phyloP scores from a whole-genome alignment of 1,140 invertebrate species.

The Doryteuthis pealeii region DNA sequence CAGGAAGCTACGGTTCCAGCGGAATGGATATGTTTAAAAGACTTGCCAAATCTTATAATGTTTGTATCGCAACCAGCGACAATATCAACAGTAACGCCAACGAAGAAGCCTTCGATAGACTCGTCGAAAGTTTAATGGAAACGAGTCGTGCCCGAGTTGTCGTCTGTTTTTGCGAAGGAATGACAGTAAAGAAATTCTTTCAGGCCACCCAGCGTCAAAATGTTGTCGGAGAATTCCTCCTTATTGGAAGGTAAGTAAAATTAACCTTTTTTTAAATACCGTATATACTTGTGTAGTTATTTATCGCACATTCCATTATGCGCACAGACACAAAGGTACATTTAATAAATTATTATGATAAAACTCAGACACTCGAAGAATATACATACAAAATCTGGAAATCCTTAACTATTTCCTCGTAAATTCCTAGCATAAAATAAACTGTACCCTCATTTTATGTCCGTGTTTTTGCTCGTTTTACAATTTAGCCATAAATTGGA shows the following conservation, averaged over 20 bases:
- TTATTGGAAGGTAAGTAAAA: slow-evolving; percentile 72
- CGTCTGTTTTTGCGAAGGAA: slow-evolving; percentile 83
- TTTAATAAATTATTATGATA: not conserved
- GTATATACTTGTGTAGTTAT: not conserved
- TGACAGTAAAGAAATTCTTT: slow-evolving; percentile 72
- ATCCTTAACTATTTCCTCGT: too few species aligned
- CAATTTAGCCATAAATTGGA: too few species aligned
- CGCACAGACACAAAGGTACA: not conserved
- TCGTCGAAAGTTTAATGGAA: slow-evolving; percentile 66
- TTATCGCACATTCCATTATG: not conserved
- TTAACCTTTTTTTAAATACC: too few species aligned
- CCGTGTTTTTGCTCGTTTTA: too few species aligned
- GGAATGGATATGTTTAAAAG: slow-evolving; percentile 78
- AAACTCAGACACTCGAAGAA: too few species aligned
- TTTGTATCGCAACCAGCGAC: slow-evolving; percentile 74
- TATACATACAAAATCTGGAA: too few species aligned
- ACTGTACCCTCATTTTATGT: too few species aligned
- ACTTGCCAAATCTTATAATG: slow-evolving; percentile 68
- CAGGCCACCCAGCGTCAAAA: slow-evolving; percentile 68
- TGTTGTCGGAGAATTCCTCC: slow-evolving; percentile 68
- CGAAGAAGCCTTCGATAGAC: slow-evolving; percentile 66
- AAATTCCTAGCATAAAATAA: too few species aligned
- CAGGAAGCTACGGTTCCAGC: slow-evolving; percentile 80
- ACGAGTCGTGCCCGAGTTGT: slow-evolving; percentile 70
- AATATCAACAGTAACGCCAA: slow-evolving; percentile 69